phyloP scores from a whole-genome alignment of 2,797 vertebrate genomes.

The Lutjanus argentimaculatus region DNA sequence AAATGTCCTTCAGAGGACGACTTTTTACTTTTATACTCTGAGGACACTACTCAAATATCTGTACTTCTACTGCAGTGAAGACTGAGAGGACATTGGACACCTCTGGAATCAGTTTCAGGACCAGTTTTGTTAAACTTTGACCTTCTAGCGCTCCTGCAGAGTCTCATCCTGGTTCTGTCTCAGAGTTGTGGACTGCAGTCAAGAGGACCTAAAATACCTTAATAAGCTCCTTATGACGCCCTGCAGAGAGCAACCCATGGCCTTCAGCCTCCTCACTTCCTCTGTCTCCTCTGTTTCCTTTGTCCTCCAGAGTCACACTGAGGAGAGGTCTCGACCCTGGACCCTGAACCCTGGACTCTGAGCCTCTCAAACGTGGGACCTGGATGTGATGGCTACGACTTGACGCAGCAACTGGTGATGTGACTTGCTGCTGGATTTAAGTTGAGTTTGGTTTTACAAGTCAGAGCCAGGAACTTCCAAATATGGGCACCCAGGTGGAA shows the following conservation, averaged over 20 bases:
- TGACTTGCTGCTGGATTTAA: not conserved
- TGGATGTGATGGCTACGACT: too few relatives aligned
- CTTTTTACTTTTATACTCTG: too few relatives aligned
- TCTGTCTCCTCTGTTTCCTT: too few relatives aligned
- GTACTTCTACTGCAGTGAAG: too few relatives aligned
- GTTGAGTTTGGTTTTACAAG: too few relatives aligned
- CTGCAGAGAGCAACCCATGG: not conserved
- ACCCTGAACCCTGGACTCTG: not conserved
- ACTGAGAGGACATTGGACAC: too few relatives aligned
- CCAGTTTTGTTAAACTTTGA: slow-evolving; percentile 20
- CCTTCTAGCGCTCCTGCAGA: slow-evolving; percentile 34
- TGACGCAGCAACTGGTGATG: too few relatives aligned
- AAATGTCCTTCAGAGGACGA: too few relatives aligned
- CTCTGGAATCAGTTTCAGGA: too few relatives aligned
- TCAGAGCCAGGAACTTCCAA: not conserved
- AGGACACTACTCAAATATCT: too few relatives aligned
- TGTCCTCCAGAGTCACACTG: too few relatives aligned
- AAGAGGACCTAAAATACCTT: slow-evolving; percentile 53
- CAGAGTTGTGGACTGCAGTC: slow-evolving; percentile 23
- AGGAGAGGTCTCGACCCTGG: not conserved
- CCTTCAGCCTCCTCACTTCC: not conserved
- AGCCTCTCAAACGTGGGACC: not conserved
- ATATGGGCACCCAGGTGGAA: not conserved
- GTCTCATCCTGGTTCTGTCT: slow-evolving; percentile 13
- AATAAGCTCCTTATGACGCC: slow-evolving; percentile 68